These are phyloP conservation scores for Thamnophis sirtalis DNA, from an alignment of 2,113 vertebrate species.

Conservation along the genomic window DNA sequence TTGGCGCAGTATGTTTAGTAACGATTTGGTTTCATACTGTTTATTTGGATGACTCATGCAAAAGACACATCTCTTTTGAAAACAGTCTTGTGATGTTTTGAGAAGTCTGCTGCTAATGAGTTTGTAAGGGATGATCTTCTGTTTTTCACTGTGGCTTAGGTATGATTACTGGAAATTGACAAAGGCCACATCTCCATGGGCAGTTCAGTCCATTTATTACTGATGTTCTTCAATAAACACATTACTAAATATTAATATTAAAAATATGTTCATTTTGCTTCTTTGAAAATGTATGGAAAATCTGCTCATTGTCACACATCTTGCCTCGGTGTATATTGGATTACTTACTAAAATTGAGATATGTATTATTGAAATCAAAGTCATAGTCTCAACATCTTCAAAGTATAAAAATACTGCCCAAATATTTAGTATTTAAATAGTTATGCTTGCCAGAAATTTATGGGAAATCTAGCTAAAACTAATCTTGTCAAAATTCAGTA, in stretches of 20 bases:
- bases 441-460: not conserved
- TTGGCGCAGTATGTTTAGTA: conserved; percentile 7
- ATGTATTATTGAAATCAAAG: not conserved
- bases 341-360: not conserved
- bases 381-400: not conserved
- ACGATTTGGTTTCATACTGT: conserved; percentile 31
- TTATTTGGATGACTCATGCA: conserved; percentile 2
- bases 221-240: not conserved
- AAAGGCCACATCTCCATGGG: not conserved
- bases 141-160: not conserved
- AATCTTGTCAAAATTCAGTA: not conserved
- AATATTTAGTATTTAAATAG: not conserved
- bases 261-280: not conserved
- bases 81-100: conserved; percentile 14
- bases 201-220: not conserved
- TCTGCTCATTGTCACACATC: not conserved
- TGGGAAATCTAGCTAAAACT: not conserved
- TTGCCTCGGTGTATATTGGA: not conserved
- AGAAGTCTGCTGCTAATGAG: not conserved
- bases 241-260: not conserved
- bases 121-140: not conserved
- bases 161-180: not conserved
- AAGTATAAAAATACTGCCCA: not conserved
- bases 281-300: not conserved
- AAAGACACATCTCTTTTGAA: conserved; percentile 1